Evolutionary conservation across 2,888 invertebrate genomes (phyloP), one percentile per base, ranked within the genome.

Genomic region (Orthosia gracilis): DNA sequence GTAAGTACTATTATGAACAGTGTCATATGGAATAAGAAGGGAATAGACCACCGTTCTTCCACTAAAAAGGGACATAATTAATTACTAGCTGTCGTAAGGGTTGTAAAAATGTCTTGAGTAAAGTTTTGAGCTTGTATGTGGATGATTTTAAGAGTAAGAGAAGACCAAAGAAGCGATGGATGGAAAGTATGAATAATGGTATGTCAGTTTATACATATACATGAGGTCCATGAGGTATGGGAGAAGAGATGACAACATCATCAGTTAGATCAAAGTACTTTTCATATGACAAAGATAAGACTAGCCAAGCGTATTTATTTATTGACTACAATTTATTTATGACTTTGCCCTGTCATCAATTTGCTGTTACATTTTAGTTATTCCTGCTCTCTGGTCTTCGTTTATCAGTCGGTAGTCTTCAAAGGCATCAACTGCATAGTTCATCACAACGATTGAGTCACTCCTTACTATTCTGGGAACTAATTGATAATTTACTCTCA

Each of bases 391-490:
- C 65, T 7, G 12, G 61, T 68, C 52, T 59, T 5, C 26, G 21
- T 61, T 76, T 85, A 81, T 76, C 76, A 70, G 65, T 55, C 85
- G 85, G 52, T 23, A 15, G 5, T 52, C 69, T 75, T 71, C 70
- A 68, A 69, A 74, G 50, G 31, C 57, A 58, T 62, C 67, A 64
- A 82, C 40, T 59, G 12, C 45, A 65, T 18, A 58, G 21, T 57
- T 45, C 23, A 61, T 54, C 21, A 73, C 62, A 65, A 47, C 68
- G 69, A 68, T 21, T 62, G 45, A 66, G 47, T 61, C 70, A 76
- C 58, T 61, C 18, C 52, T 61, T 58, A 58, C 52, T 84, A 59
- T 82, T 84, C 85, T 76, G 7, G 23, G 81, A 84, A 82, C 47
- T 31, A 13, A 68, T 31, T 81, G 84, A 81, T 76, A 84, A 78